Base-by-base conservation (phyloP, 2,797 vertebrate species). In the Neopelma chrysocephalum region DNA sequence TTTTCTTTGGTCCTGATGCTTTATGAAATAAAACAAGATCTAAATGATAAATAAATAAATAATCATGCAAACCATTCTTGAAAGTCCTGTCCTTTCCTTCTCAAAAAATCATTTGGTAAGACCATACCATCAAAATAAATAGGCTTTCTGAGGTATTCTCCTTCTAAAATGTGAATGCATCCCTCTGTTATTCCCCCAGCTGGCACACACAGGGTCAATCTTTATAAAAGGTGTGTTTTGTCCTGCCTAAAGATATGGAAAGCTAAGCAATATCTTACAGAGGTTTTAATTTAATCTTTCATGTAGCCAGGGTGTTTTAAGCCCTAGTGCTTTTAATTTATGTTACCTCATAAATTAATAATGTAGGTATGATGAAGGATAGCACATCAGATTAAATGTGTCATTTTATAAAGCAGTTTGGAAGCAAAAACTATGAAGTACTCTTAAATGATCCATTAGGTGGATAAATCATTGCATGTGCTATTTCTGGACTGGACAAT, bases 241-340 rank as follows among this genome's bases (percentile, higher is more conserved):
- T 70, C 76, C 72, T 53, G 50, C 29, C 34, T 15, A 53, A 82
- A 96, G 66, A 90, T 75, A 76, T 25, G 36, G 15, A 68, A 47
- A 86, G 50, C 38, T 84, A 90, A 96, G 85, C 78, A 92, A 42
- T 47, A 82, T 51, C 57, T 90, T 82, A 64, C 25, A 56, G 38
- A 84, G 60, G 53, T 62, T 96, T 88, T 93, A 92, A 90, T 34
- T 73, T 81, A 75, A 90, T 84, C 77, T 82, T 94, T 69, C 42
- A 45, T 72, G 60, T 68, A 95, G 91, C 65, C 50, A 94, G 89
- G 72, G 90, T 96, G 45, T 90, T 96, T 89, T 85, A 82, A 91
- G 48, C 48, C 86, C 85, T 76, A 60, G 80, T 47, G 78, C 93
- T 96, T 97, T 97, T 97, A 91, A 97, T 97, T 98, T 96, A 88